Evolutionary conservation across 2,113 vertebrate genomes (phyloP).

Genomic region (Gopherus flavomarginatus): DNA sequence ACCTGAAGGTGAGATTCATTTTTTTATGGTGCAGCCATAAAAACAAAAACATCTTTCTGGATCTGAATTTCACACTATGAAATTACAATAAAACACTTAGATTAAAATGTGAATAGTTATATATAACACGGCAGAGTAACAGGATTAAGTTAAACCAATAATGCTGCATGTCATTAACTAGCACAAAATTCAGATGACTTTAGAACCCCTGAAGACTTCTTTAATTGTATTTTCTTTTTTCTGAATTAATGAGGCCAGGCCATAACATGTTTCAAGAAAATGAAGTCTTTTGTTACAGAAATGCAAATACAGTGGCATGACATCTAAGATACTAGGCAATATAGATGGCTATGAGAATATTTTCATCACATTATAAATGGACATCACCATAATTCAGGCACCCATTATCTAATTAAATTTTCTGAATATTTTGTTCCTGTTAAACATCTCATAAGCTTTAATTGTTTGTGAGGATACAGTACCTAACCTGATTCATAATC

Average conservation of each 20-base stretch:
- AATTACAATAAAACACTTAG: constrained; percentile 29
- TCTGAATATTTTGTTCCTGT: constrained; percentile 18
- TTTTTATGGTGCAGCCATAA: not conserved
- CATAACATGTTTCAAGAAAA: constrained; percentile 75
- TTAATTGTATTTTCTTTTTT: constrained; percentile 75
- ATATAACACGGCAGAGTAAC: constrained; percentile 45
- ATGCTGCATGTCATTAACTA: constrained; percentile 53
- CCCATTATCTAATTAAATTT: constrained; percentile 50
- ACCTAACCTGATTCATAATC: not conserved
- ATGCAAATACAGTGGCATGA: constrained; percentile 37
- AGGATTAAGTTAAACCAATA: constrained; percentile 71
- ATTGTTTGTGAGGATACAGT: constrained; percentile 23
- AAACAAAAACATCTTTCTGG: constrained; percentile 21
- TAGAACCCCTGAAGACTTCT: constrained; percentile 71
- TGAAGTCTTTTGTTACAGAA: constrained; percentile 68
- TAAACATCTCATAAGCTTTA: constrained; percentile 28
- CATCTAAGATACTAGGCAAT: constrained; percentile 17
- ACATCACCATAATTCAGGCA: not conserved
- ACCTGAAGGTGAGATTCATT: not conserved
- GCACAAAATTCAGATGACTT: constrained; percentile 71
- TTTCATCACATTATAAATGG: constrained; percentile 27
- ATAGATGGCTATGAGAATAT: constrained; percentile 25
- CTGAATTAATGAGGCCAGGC: constrained; percentile 75
- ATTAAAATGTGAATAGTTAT: constrained; percentile 49
- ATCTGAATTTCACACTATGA: constrained; percentile 35